Base-by-base conservation (phyloP, 2,797 vertebrate species). In the Tapera naevia region DNA sequence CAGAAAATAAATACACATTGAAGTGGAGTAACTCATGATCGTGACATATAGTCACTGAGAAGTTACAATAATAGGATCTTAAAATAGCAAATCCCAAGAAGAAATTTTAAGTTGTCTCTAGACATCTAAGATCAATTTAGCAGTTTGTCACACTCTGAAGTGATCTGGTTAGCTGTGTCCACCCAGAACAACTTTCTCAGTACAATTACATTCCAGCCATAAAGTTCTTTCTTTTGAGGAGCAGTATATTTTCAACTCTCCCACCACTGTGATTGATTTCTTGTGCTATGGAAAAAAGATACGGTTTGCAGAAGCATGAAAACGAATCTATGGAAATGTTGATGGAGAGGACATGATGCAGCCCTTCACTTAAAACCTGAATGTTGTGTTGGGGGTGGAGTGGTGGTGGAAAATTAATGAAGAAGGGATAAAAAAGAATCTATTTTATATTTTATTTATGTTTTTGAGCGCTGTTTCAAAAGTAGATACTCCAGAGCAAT, bases 1-100 rank as follows among this genome's bases (percentile, higher is more conserved):
- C 91, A 91, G 93, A 96, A 97, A 97, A 96, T 96, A 97, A 98
- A 92, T 93, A 91, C 83, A 71, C 91, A 58, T 85, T 89, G 94
- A 93, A 95, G 87, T 94, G 71, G 88, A 89, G 80, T 88, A 83
- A 87, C 88, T 86, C 48, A 58, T 71, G 92, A 39, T 91, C 19
- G 13, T 93, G 88, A 91, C 82, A 94, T 57, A 18, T 8, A 85
- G 88, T 60, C 46, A 60, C 73, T 43, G 83, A 69, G 70, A 88
- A 86, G 58, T 84, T 50, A 71, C 48, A 82, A 73, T 89, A 85
- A 91, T 91, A 82, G 81, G 82, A 22, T 89, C 37, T 91, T 93
- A 86, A 85, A 87, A 80, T 27, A 61, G 64, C 89, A 78, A 54
- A 83, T 93, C 80, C 61, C 71, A 80, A 75, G 70, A 91, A 89